Base-by-base conservation (phyloP, 2,888 invertebrate genomes). In the Palloptera scutellata region DNA sequence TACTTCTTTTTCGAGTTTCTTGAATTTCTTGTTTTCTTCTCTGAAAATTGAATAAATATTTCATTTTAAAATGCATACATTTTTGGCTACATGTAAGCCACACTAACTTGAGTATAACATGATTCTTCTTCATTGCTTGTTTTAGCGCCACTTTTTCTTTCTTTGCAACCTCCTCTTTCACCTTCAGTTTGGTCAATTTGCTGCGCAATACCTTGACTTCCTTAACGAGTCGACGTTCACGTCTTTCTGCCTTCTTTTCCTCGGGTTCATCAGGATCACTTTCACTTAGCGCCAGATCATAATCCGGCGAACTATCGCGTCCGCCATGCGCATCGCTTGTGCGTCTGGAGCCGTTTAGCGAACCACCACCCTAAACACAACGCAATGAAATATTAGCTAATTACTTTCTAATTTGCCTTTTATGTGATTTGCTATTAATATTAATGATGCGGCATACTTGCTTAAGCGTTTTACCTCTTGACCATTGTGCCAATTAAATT, bases 1-100 rank as follows among this genome's bases (percentile, higher is more conserved):
- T 11, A 94, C 94, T 86, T 95, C 95, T 74, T 93, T 93, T 82
- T 95, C 93, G 53, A 95, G 84, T 74, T 90, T 89, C 79, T 92
- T 93, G 84, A 91, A 94, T 84, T 93, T 93, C 78, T 91, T 91
- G 79, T 92, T 93, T 77, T 94, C 95, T 52, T 92, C 91, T 76
- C 90, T 90, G 77, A 2, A 30, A 30, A 30, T 30, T 30, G n/a
- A n/a, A n/a, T n/a, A n/a, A n/a, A n/a, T n/a, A n/a, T n/a, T 69
- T 70, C 17, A 19, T 42, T 52, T 13, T 17, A 66, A 55, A 58
- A 19, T 17, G 13, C 40, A 53, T 30, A 58, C 15, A 55, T 19
- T 52, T 48, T 17, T 19, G n/a, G n/a, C 13, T 17, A n/a, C 4
- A 42, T 59, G 3, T n/a, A 59, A 55, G 3, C 1, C 20, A 3